Base-by-base conservation (phyloP, 2,113 vertebrate species). In the Smithornis capensis region DNA sequence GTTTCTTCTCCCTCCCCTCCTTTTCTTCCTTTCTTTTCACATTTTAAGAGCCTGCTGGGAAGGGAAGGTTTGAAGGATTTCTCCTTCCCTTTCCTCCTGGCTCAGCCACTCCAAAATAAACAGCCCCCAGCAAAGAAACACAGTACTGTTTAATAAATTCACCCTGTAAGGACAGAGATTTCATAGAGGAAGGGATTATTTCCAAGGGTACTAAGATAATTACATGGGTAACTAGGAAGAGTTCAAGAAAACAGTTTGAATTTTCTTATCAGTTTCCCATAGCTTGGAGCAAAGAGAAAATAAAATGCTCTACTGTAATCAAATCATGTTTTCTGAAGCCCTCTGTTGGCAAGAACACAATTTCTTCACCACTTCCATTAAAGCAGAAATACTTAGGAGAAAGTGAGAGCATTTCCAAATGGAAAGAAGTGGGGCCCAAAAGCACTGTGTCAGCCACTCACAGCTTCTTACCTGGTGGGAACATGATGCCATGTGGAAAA, bases 251-350 rank as follows among this genome's bases (percentile, higher is more conserved):
- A 96, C 87, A 95, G 94, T 91, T 74, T 93, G 93, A 92, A 90
- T 97, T 96, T 96, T 95, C 93, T 96, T 96, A 97, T 95, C 94
- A 67, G 85, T 70, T 94, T 92, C 86, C 88, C 91, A 92, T 95
- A 88, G 95, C 94, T 96, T 47, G 82, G 42, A 95, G 94, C 94
- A 94, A 95, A 70, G 95, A 83, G 81, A 87, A 93, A 94, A 97
- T 90, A 94, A 96, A 97, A 94, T 50, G 71, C 71, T 95, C 62
- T 56, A 25, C 90, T 93, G 90, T 91, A 94, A 95, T 95, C 94
- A 90, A 94, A 91, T 89, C 65, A 83, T 88, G 90, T 70, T 92
- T 91, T 88, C 92, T 78, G 92, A 85, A 92, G 90, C 82, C 83
- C 82, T 93, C 85, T 79, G 80, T 80, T 94, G 94, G 94, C 90